Percentiles rank a stretch among this genome's conserved stretches.
Conservation (phyloP, 2,113 vertebrate species). For the Saccopteryx bilineata region DNA sequence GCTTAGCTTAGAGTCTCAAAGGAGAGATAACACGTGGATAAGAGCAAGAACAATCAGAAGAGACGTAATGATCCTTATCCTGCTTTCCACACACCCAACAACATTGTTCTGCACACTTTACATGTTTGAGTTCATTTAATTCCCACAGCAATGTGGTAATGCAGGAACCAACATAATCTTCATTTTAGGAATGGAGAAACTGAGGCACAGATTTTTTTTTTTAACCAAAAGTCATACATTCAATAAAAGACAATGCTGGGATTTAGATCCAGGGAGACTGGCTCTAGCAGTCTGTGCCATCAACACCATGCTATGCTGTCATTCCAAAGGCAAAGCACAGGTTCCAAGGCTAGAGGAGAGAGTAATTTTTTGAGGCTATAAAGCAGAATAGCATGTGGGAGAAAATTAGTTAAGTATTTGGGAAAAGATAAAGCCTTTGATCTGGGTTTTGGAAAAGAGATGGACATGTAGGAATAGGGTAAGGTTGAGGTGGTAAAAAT, state of each 20-base stretch:
- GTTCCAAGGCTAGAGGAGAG: background rate
- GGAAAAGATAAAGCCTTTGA: background rate
- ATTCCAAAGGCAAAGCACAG: background rate
- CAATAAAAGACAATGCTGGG: background rate
- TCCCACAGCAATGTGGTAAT: background rate
- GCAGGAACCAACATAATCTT: background rate
- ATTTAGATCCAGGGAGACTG: background rate
- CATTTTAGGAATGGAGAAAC: background rate
- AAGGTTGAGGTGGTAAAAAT: background rate
- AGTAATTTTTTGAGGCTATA: background rate
- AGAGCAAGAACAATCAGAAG: background rate
- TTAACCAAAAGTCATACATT: background rate
- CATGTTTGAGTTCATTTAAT: background rate
- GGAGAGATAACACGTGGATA: background rate
- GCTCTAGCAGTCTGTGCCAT: background rate
- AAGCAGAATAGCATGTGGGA: background rate
- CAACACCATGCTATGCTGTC: background rate
- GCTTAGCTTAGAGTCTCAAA: background rate
- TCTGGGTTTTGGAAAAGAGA: background rate
- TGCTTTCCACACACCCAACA: background rate
- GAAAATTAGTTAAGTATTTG: background rate
- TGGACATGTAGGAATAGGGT: background rate
- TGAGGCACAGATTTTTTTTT: background rate
- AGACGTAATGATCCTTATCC: background rate
- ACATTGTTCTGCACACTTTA: background rate